These are phyloP conservation scores for Ornithorhynchus anatinus DNA, from an alignment of 2,113 vertebrate genomes.

Conservation along the genomic window DNA sequence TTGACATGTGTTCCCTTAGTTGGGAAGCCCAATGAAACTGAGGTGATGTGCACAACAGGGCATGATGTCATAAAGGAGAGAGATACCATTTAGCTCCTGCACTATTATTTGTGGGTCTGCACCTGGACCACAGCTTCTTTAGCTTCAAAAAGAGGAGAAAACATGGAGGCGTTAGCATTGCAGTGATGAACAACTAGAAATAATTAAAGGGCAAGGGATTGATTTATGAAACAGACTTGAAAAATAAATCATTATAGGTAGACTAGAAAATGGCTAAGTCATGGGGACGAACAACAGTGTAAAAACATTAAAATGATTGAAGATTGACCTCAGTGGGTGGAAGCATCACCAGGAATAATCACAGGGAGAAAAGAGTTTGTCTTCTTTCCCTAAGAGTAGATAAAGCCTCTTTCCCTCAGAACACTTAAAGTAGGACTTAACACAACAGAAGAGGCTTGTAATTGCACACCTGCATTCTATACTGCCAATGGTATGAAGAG, in stretches of 20 bases:
- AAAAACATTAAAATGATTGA: neutral
- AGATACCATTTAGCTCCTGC: neutral
- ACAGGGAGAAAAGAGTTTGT: too few species aligned
- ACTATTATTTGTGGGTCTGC: neutral
- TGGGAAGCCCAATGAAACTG: neutral
- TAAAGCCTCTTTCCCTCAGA: too few species aligned
- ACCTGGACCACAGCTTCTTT: neutral
- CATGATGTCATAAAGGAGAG: neutral
- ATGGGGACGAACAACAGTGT: neutral
- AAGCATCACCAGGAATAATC: neutral
- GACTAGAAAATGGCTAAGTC: neutral
- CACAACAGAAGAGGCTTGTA: too few species aligned
- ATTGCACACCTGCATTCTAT: too few species aligned
- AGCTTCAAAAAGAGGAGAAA: neutral
- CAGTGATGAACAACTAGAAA: neutral
- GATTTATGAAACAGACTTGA: neutral
- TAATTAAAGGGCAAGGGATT: neutral
- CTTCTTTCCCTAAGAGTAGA: too few species aligned
- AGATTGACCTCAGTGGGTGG: neutral
- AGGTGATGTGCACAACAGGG: neutral
- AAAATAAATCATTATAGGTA: neutral
- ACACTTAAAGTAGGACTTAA: too few species aligned
- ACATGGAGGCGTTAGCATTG: neutral
- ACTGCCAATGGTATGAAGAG: too few species aligned
- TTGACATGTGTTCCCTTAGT: too few species aligned